Evolutionary conservation across 1,140 invertebrate genomes (phyloP), one percentile per base, ranked within the genome.

Genomic region (fruit fly (Drosophila melanogaster)): DNA sequence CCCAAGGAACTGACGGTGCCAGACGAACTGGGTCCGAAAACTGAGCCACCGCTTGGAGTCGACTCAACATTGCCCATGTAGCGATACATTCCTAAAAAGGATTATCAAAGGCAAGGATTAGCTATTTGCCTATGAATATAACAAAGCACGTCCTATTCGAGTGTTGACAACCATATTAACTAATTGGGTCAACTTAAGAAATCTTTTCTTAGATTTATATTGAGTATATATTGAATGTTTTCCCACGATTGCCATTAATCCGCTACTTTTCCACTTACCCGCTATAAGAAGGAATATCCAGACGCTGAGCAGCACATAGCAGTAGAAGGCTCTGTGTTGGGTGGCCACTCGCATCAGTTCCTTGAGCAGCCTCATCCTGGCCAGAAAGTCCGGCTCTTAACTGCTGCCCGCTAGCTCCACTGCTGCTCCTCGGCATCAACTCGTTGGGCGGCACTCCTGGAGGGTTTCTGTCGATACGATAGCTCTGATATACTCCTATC

Each of bases 271-370:
- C 0, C 30, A 30, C 91, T 92, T 79, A 94, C 95, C 96, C 65
- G 95, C 95, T 47, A 96, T 94, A 2, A 96, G 92, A 41, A 96
- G 93, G 85, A 96, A 95, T 75, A 96, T 96, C 96, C 96, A 96
- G 43, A 96, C 79, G 91, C 95, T 96, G 90, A 96, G 94, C 30
- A 96, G 93, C 59, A 96, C 85, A 90, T 96, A 96, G 92, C 96
- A 96, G 83, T 96, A 96, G 79, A 96, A 94, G 38, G 96, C 95
- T 79, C 95, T 93, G 89, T 96, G 95, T 80, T 96, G 95, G 69
- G 95, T 94, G 8, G 95, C 95, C 74, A 95, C 93, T 76, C 95
- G 94, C 91, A 95, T 94, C 91, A 95, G 94, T 92, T 94, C 94
- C 71, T 93, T 91, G 61, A 94, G 89, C 84, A 93, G 91, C 76